Evolutionary conservation across 1,140 invertebrate genomes (phyloP).

Genomic region (Araneus ventricosus): DNA sequence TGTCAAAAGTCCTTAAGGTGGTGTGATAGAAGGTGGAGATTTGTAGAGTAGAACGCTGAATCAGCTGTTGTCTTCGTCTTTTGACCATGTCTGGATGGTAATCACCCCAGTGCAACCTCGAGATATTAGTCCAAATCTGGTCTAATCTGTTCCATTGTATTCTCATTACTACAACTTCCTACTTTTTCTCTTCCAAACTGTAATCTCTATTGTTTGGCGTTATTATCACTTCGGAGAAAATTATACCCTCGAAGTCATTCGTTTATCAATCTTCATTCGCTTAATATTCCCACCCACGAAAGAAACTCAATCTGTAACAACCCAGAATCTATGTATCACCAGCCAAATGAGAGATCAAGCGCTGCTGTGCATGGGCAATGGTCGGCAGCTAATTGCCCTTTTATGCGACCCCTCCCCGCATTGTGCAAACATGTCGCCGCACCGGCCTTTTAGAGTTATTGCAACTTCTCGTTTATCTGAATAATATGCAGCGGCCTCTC

Average conservation of each 20-base stretch:
- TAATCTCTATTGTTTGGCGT: too few relatives aligned
- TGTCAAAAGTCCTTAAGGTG: too few relatives aligned
- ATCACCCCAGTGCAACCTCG: too few relatives aligned
- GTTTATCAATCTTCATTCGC: neutral
- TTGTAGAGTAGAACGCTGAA: too few relatives aligned
- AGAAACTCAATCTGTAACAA: neutral
- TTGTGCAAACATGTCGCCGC: constrained; percentile 27
- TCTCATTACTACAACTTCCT: too few relatives aligned
- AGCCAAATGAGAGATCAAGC: constrained; percentile 5
- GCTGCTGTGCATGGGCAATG: constrained; percentile 6
- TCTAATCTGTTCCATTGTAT: too few relatives aligned
- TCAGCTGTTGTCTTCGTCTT: too few relatives aligned
- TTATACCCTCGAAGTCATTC: neutral
- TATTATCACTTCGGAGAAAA: too few relatives aligned
- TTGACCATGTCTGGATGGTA: too few relatives aligned
- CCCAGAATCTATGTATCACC: neutral
- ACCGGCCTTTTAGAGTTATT: constrained; percentile 47
- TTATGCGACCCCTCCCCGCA: constrained; percentile 10
- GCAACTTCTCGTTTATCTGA: neutral
- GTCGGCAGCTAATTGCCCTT: constrained; percentile 14
- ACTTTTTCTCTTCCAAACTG: too few relatives aligned
- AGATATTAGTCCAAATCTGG: too few relatives aligned
- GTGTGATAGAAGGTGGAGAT: too few relatives aligned
- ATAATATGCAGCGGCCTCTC: constrained; percentile 5
- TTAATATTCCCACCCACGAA: neutral